A percentile compares a stretch with the other conserved stretches of the same genome.
These are phyloP conservation scores for Sinocyclocheilus rhinocerous DNA, from an alignment of 2,113 vertebrate species.

Conservation along the genomic window DNA sequence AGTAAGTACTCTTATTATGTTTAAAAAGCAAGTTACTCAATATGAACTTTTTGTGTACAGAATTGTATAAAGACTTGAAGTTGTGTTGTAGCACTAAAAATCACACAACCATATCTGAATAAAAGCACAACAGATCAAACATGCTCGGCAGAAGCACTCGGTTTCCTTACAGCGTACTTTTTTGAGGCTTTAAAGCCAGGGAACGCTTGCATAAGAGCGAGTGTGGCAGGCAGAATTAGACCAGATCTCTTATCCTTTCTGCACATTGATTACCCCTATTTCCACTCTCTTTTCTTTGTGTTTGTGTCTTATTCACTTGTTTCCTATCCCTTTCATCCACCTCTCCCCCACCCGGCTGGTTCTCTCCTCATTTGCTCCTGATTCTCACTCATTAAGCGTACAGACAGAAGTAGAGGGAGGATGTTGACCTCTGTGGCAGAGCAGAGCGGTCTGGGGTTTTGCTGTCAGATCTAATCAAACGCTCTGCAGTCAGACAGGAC, in stretches of 20 bases:
- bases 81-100: neutral
- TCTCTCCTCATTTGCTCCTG: constrained; percentile 55
- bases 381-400: constrained; percentile 60
- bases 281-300: constrained; percentile 23
- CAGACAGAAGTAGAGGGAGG: constrained; percentile 44
- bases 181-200: constrained; percentile 67
- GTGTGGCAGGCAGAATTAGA: constrained; percentile 64
- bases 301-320: neutral
- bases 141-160: constrained; percentile 55
- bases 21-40: neutral
- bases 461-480: constrained; percentile 54
- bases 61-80: neutral
- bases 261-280: constrained; percentile 18
- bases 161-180: constrained; percentile 63
- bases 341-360: constrained; percentile 26
- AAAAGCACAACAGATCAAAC: constrained; percentile 60
- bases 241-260: constrained; percentile 60
- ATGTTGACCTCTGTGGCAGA: constrained; percentile 39
- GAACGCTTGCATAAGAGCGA: constrained; percentile 66
- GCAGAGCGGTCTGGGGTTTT: constrained; percentile 4
- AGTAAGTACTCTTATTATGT: neutral
- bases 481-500: constrained; percentile 34
- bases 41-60: neutral
- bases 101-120: neutral
- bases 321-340: constrained; percentile 27